Evolutionary conservation across 2,113 vertebrate species (phyloP), one percentile per base, ranked within the genome.

Genomic region (Cavia porcellus): DNA sequence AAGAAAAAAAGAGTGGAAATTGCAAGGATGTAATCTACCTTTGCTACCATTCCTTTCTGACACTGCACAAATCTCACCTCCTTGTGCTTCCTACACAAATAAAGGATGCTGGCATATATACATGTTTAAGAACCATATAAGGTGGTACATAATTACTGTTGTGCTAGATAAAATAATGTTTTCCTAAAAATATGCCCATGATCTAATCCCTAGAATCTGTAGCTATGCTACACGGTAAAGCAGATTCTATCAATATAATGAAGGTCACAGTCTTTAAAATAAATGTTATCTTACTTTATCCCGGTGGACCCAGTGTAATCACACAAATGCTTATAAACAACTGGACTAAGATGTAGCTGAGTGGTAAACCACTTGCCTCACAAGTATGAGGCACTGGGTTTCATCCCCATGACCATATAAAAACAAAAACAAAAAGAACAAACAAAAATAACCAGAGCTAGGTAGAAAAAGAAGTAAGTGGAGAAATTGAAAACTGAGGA

Each of bases 211-310:
- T 79, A 11, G 30, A 84, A 72, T n/a, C 52, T 80, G 35, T 84
- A 62, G 61, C 32, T 81, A n/a, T 17, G 15, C 62, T 81, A 92
- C 22, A 52, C 38, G 35, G 64, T n/a, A 89, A 94, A 95, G 86
- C 17, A 50, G 24, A 96, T 12, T 95, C 68, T 68, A 74, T 3
- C 61, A 6, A 50, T 45, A 2, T 45, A 89, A 79, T 72, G 94
- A 92, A 86, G 42, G 13, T 68, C 66, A 82, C 1, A 70, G 86
- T 62, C 42, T 17, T 92, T 89, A 86, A 97, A 90, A 68, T 28
- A 93, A 55, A 89, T 61, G 68, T 52, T 64, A 94, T 42, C 77
- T 15, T 50, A 47, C 61, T 74, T 89, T 92, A 77, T 20, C 59
- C 11, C 38, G 19, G 42, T 52, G 19, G 42, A 28, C 28, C 32